Evolutionary conservation across 2,888 invertebrate species (phyloP).

Genomic region (Dynastes maya): DNA sequence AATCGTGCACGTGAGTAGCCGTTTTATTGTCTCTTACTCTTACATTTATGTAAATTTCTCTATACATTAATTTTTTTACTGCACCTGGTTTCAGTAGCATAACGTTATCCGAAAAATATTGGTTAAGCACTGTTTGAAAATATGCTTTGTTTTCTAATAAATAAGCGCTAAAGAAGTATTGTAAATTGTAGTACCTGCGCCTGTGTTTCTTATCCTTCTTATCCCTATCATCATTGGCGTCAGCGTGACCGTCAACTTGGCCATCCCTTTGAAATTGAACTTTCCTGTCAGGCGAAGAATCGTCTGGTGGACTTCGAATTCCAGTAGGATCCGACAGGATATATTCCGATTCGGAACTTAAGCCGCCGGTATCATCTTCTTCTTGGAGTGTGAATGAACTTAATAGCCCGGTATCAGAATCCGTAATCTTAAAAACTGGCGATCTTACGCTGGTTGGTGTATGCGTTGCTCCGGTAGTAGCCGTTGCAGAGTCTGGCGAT

Average conservation of each 20-base stretch:
- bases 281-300: slow-evolving; percentile 68
- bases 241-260: slow-evolving; percentile 58
- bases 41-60: too few relatives aligned
- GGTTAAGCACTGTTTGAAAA: neutral
- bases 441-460: slow-evolving; percentile 57
- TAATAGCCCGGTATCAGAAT: slow-evolving; percentile 59
- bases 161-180: too few relatives aligned
- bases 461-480: slow-evolving; percentile 50
- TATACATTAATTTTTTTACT: too few relatives aligned
- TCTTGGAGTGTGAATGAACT: slow-evolving; percentile 59
- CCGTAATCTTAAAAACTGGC: slow-evolving; percentile 58
- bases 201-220: slow-evolving; percentile 70
- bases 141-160: neutral
- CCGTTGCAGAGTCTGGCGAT: slow-evolving; percentile 56
- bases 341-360: slow-evolving; percentile 68
- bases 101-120: too few relatives aligned
- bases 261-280: slow-evolving; percentile 70
- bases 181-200: slow-evolving; percentile 67
- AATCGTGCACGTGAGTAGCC: too few relatives aligned
- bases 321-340: slow-evolving; percentile 69
- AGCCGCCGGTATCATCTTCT: slow-evolving; percentile 63
- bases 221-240: slow-evolving; percentile 63
- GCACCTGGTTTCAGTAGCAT: too few relatives aligned
- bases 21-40: too few relatives aligned
- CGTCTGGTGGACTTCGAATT: slow-evolving; percentile 60